Conservation (phyloP, 2,888 invertebrate genomes). For the Hipparchia sbordonii region DNA sequence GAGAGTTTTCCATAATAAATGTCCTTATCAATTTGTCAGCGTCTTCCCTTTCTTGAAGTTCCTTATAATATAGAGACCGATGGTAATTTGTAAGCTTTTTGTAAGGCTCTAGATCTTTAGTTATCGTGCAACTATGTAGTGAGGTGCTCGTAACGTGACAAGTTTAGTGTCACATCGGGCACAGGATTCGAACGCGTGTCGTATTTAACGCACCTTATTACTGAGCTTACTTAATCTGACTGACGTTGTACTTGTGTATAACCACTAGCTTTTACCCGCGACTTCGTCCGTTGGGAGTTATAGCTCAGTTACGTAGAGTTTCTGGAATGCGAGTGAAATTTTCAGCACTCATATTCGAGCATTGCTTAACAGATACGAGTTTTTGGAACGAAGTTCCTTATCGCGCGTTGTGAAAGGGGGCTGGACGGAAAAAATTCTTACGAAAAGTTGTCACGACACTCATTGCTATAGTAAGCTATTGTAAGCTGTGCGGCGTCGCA, state of each 20-base stretch:
- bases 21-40: too few species aligned
- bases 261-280: background rate
- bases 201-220: slow-evolving; percentile 29
- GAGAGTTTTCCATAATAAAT: too few species aligned
- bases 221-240: slow-evolving; percentile 18
- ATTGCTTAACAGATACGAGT: too few species aligned
- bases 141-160: slow-evolving; percentile 36
- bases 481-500: too few species aligned
- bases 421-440: too few species aligned
- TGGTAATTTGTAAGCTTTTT: background rate
- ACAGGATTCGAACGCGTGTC: slow-evolving; percentile 13
- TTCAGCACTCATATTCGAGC: too few species aligned
- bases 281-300: background rate
- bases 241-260: background rate
- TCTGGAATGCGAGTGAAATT: too few species aligned
- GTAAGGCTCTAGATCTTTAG: slow-evolving; percentile 12
- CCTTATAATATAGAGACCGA: background rate
- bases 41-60: background rate
- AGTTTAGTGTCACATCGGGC: slow-evolving; percentile 29
- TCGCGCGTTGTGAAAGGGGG: too few species aligned
- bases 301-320: too few species aligned
- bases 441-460: too few species aligned
- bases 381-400: too few species aligned
- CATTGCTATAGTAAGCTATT: too few species aligned
- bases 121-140: slow-evolving; percentile 41